Evolutionary conservation across 2,888 invertebrate species (phyloP).

Genomic region (Tuta absoluta): DNA sequence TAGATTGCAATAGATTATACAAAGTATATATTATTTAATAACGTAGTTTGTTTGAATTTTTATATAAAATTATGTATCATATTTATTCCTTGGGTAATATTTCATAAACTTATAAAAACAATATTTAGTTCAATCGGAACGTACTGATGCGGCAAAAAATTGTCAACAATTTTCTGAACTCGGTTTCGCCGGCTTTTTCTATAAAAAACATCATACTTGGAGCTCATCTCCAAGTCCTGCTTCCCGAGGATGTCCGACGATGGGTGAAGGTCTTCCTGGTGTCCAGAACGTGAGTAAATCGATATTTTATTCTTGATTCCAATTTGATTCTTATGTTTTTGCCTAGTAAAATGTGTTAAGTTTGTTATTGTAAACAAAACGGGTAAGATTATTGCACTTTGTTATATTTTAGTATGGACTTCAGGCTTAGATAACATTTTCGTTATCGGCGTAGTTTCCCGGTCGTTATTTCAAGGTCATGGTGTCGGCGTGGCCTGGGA

Average conservation of each 20-base stretch:
- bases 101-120: neutral
- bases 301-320: neutral
- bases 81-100: neutral
- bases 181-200: slow-evolving; percentile 38
- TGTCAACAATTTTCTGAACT: slow-evolving; percentile 27
- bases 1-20: too few species aligned
- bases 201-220: slow-evolving; percentile 19
- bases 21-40: neutral
- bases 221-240: slow-evolving; percentile 16
- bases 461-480: slow-evolving; percentile 9
- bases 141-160: slow-evolving; percentile 13
- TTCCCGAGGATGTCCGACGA: slow-evolving; percentile 41
- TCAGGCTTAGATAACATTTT: neutral
- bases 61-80: neutral
- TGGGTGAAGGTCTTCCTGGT: slow-evolving; percentile 41
- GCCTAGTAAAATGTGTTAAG: too few species aligned
- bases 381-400: neutral
- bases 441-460: neutral
- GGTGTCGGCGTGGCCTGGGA: neutral
- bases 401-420: neutral
- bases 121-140: neutral
- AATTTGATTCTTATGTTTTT: neutral
- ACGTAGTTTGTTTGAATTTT: neutral
- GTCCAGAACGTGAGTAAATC: slow-evolving; percentile 31
- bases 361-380: neutral